Base-by-base conservation (phyloP, 2,888 invertebrate genomes). In the Rhamnusium bicolor region DNA sequence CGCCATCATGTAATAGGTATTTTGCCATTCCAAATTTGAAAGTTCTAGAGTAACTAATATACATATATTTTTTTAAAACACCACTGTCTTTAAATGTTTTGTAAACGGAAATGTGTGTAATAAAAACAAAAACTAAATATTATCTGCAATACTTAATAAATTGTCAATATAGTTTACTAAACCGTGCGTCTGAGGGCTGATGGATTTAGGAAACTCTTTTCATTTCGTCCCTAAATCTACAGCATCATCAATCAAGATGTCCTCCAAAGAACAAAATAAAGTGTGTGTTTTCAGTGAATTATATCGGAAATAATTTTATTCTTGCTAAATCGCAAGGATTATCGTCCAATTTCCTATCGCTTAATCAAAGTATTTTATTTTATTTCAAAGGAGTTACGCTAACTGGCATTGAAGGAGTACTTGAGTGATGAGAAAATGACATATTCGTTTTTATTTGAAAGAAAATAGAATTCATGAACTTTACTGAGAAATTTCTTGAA, bases 231-330 rank as follows among this genome's bases (percentile, higher is more conserved):
- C 61, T 19, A 19, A 21, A 54, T 54, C 54, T 54, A 54, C n/a
- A 7, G n/a, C 54, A 5, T 19, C 46, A 61, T 61, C 61, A 46
- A 61, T 61, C 61, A 61, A 46, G 47, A 46, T 14, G 61, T 61
- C 61, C 4, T 19, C 47, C 14, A 61, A 46, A 61, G 61, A 47
- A 61, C 47, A 21, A 21, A 61, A 61, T 46, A 61, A 47, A 61
- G 47, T 5, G 12, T 21, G 19, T 21, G 46, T 46, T 21, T 14
- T 21, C 21, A 24, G 24, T 46, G 21, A 19, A 61, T 61, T 61
- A 47, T 61, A 46, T 47, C 47, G 61, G 61, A 61, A 61, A 61
- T 47, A 61, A 61, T 61, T 46, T 47, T 47, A 61, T 21, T 47
- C 47, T n/a, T 8, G 47, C 61, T 46, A 61, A 61, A 61, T 61